Conservation (phyloP, 2,113 vertebrate species). For the Esox niger region DNA sequence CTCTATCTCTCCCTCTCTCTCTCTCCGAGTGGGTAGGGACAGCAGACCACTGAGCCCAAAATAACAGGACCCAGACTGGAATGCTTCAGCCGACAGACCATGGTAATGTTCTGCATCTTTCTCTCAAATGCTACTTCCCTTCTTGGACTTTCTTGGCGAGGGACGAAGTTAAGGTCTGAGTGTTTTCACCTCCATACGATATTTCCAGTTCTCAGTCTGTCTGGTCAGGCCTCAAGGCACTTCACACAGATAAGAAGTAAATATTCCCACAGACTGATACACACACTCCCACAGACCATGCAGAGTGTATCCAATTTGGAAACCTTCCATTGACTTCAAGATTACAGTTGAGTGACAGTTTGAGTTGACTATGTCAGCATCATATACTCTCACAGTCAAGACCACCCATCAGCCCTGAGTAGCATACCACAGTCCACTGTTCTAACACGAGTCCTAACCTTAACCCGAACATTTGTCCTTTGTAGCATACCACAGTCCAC, state of each 20-base stretch:
- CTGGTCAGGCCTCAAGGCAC: slow-evolving; percentile 44
- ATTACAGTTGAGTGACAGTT: too few relatives aligned
- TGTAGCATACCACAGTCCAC: too few relatives aligned
- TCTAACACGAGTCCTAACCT: too few relatives aligned
- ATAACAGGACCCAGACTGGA: slow-evolving; percentile 56
- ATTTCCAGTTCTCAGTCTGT: slow-evolving; percentile 57
- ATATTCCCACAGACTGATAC: slow-evolving; percentile 24
- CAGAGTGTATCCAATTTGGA: background rate
- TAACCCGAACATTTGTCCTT: too few relatives aligned
- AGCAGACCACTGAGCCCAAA: slow-evolving; percentile 56
- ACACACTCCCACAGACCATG: slow-evolving; percentile 12
- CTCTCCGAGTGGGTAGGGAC: too few relatives aligned
- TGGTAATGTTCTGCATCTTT: slow-evolving; percentile 53
- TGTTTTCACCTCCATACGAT: slow-evolving; percentile 52
- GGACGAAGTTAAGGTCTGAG: slow-evolving; percentile 28
- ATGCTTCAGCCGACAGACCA: slow-evolving; percentile 53
- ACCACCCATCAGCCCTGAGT: slow-evolving; percentile 21
- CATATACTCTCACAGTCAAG: slow-evolving; percentile 5
- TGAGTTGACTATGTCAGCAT: background rate
- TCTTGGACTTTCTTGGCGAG: background rate
- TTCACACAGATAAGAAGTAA: slow-evolving; percentile 52
- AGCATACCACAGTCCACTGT: slow-evolving; percentile 20
- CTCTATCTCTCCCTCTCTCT: too few relatives aligned
- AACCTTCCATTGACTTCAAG: too few relatives aligned
- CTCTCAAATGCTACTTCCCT: slow-evolving; percentile 52